These are phyloP conservation scores for Mormyrops boulengeri DNA, from an alignment of 2,797 vertebrate species.

Conservation along the genomic window DNA sequence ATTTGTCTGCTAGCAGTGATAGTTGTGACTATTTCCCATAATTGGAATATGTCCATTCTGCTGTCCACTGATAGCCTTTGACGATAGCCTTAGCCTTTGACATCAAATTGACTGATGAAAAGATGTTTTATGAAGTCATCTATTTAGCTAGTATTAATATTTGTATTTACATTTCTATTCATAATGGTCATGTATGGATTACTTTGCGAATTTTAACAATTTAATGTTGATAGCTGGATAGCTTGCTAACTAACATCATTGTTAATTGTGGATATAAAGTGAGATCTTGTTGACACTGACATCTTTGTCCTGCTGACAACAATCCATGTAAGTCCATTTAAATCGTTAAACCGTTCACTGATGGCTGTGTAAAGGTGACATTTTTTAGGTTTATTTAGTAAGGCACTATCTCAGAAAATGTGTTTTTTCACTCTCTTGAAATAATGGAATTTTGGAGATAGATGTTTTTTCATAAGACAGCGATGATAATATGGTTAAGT, in stretches of 20 bases:
- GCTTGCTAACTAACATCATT: not conserved
- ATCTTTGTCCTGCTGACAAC: not conserved
- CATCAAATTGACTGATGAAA: not conserved
- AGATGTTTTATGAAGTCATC: not conserved
- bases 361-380: not conserved
- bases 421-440: not conserved
- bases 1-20: not conserved
- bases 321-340: not conserved
- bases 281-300: not conserved
- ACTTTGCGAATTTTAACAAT: not conserved
- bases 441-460: not conserved
- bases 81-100: not conserved
- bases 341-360: not conserved
- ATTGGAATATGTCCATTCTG: not conserved
- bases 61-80: not conserved
- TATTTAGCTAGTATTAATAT: not conserved
- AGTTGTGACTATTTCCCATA: not conserved
- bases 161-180: not conserved
- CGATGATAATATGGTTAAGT: not conserved
- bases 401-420: not conserved
- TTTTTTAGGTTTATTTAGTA: not conserved
- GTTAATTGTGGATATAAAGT: not conserved
- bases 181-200: not conserved
- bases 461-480: not conserved
- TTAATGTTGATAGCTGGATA: not conserved